Conservation (phyloP, 2,113 vertebrate species). For the Zosterops japonicus region DNA sequence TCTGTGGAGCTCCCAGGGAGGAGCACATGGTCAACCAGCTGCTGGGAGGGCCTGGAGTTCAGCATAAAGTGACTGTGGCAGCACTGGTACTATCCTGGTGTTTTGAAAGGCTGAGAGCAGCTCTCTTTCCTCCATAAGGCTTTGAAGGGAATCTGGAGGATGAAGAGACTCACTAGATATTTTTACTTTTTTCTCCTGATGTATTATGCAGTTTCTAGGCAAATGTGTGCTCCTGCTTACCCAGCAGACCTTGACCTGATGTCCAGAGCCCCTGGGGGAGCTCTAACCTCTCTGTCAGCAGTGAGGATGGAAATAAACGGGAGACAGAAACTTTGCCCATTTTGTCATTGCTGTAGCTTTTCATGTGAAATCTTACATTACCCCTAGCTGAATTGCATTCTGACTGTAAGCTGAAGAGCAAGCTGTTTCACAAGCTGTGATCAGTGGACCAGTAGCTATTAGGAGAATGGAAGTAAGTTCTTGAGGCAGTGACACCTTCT, state of each 20-base stretch:
- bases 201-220: background rate
- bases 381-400: background rate
- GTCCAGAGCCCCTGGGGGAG: background rate
- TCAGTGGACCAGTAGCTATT: background rate
- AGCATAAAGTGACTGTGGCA: fast-evolving
- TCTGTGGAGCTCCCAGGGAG: background rate
- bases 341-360: background rate
- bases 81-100: no score
- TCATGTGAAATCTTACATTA: background rate
- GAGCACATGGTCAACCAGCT: background rate
- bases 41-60: background rate
- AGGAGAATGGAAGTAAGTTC: background rate
- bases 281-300: background rate
- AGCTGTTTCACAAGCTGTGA: conserved; percentile 22
- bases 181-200: background rate
- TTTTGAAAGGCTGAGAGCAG: background rate
- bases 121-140: background rate
- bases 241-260: background rate
- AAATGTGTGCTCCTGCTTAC: background rate
- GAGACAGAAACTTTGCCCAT: background rate
- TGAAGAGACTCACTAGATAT: background rate
- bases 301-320: background rate
- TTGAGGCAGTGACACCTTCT: background rate
- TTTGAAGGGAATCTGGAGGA: background rate
- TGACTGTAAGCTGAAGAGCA: background rate